Base-by-base conservation (phyloP, 2,797 vertebrate genomes). In the Gadopsis marmoratus region DNA sequence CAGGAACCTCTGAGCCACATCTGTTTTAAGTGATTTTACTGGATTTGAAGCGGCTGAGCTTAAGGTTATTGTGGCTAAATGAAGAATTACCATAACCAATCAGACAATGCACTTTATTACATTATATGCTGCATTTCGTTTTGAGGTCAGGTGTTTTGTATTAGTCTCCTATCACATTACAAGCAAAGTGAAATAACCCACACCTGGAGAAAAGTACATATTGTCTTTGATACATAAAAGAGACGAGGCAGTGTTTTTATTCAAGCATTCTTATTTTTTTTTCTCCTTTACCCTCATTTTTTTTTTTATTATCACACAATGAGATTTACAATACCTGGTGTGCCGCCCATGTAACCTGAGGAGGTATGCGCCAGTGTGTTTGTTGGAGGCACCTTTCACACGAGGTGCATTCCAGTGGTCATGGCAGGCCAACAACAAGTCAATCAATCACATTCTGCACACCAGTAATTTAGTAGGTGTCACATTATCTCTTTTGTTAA, bases 71-170 rank as follows among this genome's bases (percentile, higher is more conserved):
- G 91, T 90, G 90, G 88, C 87, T 93, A 89, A 95, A 92, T 91
- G 80, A 91, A 66, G 74, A 94, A 94, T 94, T 91, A 92, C 89
- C 91, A 92, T 89, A 92, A 89, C 93, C 88, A 95, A 96, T 95
- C 91, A 96, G 91, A 94, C 91, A 94, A 91, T 89, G 88, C 84
- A 89, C 87, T 86, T 90, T 90, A 93, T 94, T 92, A 77, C 83
- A 92, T 95, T 93, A 89, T 88, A 90, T 89, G 87, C 86, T 85
- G 83, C 84, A 82, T 91, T 92, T 88, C 71, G 86, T 88, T 85
- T 76, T 79, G 33, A 77, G 73, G 69, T 90, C 92, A 91, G 89
- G 88, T 95, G 93, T 92, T 96, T 93, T 91, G 76, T 74, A 86
- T 95, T 94, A 93, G 84, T 61, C 41, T 89, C 78, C 79, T 83